Evolutionary conservation across 2,888 invertebrate genomes (phyloP).

Genomic region (Aphidoletes aphidimyza): DNA sequence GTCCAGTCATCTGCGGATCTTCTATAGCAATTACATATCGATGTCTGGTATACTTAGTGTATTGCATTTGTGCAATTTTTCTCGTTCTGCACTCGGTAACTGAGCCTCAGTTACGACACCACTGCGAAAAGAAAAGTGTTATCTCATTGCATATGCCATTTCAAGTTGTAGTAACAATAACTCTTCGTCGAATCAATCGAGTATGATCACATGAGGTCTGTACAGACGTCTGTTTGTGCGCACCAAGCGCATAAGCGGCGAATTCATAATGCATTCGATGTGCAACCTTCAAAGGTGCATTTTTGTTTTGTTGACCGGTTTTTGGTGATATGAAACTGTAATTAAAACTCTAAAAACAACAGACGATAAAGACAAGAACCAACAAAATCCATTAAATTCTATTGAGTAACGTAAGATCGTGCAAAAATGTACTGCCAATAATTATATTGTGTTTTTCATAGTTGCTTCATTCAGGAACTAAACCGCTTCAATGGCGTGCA

Average conservation of each 20-base stretch:
- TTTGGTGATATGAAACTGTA: not conserved
- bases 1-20: not conserved
- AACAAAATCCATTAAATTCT: slow-evolving; percentile 22
- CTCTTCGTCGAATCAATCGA: not conserved
- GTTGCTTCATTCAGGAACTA: slow-evolving; percentile 26
- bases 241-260: no score
- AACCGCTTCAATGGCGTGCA: not conserved
- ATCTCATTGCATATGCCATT: not conserved
- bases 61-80: no score
- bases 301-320: slow-evolving; percentile 22
- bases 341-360: not conserved
- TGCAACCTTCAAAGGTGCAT: slow-evolving; percentile 15
- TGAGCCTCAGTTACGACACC: no score
- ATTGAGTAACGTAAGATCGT: slow-evolving; percentile 27
- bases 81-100: no score
- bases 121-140: not conserved
- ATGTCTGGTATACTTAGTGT: no score
- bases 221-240: no score
- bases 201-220: not conserved
- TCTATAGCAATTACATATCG: not conserved
- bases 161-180: not conserved
- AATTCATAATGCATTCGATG: slow-evolving; percentile 10
- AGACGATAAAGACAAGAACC: not conserved
- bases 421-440: not conserved
- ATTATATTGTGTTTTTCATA: not conserved